These are phyloP conservation scores for Hydrolagus affinis DNA, from an alignment of 2,113 vertebrate species.

Conservation along the genomic window DNA sequence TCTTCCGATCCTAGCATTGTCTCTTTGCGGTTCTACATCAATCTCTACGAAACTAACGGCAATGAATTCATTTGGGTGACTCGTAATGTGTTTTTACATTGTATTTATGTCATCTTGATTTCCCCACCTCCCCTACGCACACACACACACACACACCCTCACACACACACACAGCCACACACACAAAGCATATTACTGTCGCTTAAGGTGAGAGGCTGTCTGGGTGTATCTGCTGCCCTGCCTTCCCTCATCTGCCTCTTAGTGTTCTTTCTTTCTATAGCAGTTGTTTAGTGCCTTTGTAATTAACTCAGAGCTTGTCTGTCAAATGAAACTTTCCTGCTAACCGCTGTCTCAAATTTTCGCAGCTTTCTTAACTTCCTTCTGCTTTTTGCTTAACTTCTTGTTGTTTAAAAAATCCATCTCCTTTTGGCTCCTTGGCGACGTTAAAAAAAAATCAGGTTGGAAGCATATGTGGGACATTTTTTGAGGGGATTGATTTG, in stretches of 20 bases:
- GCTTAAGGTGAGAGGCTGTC: not conserved
- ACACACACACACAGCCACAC: too few relatives aligned
- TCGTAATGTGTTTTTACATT: not conserved
- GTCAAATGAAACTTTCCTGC: not conserved
- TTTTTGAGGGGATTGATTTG: too few relatives aligned
- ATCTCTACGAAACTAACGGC: not conserved
- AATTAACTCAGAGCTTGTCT: too few relatives aligned
- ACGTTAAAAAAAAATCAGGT: too few relatives aligned
- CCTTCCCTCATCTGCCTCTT: not conserved
- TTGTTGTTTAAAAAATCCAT: not conserved
- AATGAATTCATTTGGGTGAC: not conserved
- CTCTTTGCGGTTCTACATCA: not conserved
- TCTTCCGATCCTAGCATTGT: not conserved
- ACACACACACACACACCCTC: too few relatives aligned
- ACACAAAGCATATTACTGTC: too few relatives aligned
- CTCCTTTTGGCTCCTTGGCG: not conserved
- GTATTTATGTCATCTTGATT: not conserved
- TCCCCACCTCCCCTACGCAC: too few relatives aligned
- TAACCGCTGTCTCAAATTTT: not conserved
- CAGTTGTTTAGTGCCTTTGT: not conserved
- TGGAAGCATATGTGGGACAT: too few relatives aligned
- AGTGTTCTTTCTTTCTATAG: not conserved
- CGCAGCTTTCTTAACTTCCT: not conserved
- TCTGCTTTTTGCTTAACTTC: not conserved
- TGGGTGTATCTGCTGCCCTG: not conserved